phyloP scores from a whole-genome alignment of 1,140 invertebrate species.

The Drosophila repletoides region DNA sequence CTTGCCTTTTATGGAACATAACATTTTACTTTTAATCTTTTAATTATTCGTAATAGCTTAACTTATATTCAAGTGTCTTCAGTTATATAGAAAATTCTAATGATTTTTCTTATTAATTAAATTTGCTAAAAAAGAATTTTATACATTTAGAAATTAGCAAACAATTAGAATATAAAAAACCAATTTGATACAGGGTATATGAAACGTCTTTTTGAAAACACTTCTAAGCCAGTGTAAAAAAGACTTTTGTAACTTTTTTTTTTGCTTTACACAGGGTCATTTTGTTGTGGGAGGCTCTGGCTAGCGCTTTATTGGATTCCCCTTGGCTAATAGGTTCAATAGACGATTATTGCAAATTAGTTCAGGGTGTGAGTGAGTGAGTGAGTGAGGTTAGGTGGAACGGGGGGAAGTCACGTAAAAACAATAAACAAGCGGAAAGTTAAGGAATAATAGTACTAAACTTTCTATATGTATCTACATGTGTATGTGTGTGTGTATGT shows the following conservation, averaged over 20 bases:
- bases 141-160: too few species aligned
- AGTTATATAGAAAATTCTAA: too few species aligned
- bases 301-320: slow-evolving; percentile 62
- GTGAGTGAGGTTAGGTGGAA: slow-evolving; percentile 51
- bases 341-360: slow-evolving; percentile 66
- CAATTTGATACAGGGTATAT: too few species aligned
- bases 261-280: slow-evolving; percentile 25
- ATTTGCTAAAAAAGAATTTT: too few species aligned
- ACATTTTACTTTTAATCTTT: too few species aligned
- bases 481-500: too few species aligned
- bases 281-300: background rate
- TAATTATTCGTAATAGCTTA: too few species aligned
- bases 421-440: slow-evolving; percentile 2
- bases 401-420: slow-evolving; percentile 4
- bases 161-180: too few species aligned
- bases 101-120: too few species aligned
- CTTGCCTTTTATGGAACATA: too few species aligned
- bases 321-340: slow-evolving; percentile 57
- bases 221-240: too few species aligned
- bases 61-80: too few species aligned
- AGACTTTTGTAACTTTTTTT: slow-evolving; percentile 10
- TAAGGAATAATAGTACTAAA: background rate
- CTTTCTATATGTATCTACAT: slow-evolving; percentile 3
- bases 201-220: background rate
- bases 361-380: slow-evolving; percentile 8